Conservation (phyloP, 2,113 vertebrate genomes). For the Macrotis lagotis region DNA sequence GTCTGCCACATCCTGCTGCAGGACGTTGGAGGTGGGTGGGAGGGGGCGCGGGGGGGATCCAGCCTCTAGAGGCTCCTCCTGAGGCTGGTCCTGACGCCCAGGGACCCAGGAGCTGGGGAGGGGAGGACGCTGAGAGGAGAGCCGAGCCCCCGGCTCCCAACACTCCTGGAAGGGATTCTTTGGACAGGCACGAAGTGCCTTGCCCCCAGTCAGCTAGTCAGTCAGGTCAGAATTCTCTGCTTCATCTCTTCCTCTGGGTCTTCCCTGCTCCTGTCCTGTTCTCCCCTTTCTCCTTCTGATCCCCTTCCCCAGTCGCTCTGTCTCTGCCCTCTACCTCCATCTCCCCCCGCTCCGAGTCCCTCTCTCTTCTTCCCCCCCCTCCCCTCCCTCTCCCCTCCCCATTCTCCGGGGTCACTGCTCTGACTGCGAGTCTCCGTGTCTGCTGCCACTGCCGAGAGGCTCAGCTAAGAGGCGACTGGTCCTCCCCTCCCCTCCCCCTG, state of each 20-base stretch:
- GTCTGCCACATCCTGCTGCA: too few relatives aligned
- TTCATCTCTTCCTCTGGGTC: background rate
- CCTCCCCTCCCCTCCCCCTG: background rate
- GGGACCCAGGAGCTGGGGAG: background rate
- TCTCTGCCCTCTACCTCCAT: too few relatives aligned
- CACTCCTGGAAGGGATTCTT: too few relatives aligned
- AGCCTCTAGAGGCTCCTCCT: too few relatives aligned
- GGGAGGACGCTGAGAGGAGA: background rate
- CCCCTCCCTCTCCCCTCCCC: background rate
- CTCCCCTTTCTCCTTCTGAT: too few relatives aligned
- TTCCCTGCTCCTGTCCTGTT: background rate
- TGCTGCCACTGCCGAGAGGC: accelerated
- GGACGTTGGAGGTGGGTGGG: too few relatives aligned
- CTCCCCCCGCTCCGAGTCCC: too few relatives aligned
- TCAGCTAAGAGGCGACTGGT: background rate
- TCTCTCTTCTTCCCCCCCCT: too few relatives aligned
- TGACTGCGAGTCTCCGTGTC: background rate
- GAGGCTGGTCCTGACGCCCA: too few relatives aligned
- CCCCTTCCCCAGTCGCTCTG: too few relatives aligned
- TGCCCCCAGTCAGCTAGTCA: background rate
- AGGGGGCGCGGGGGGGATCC: too few relatives aligned
- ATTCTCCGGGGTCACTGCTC: background rate
- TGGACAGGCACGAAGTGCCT: background rate
- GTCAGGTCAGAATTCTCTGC: background rate
- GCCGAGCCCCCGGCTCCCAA: too few relatives aligned